Evolutionary conservation across 2,797 vertebrate genomes (phyloP).

Genomic region (Tolypeutes matacus): DNA sequence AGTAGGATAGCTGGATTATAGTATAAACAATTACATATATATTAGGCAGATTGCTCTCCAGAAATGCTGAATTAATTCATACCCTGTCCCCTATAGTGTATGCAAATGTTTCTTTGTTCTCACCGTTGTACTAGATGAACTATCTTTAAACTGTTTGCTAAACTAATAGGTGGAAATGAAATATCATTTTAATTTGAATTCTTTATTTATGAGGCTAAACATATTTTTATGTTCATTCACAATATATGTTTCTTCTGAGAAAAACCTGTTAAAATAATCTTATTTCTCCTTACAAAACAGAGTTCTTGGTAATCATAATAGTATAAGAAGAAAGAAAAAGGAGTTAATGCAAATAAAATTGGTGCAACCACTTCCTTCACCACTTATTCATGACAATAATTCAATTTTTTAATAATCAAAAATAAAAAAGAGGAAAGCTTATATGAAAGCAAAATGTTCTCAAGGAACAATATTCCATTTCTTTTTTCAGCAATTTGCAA

Average conservation of each 20-base stretch:
- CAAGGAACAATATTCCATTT: no score
- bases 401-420: constrained; percentile 32
- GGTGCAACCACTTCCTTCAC: not conserved
- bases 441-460: constrained; percentile 29
- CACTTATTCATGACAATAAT: constrained; percentile 41
- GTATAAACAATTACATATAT: not conserved
- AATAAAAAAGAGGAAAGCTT: not conserved
- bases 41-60: not conserved
- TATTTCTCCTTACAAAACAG: constrained; percentile 22
- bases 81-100: not conserved
- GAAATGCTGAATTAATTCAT: not conserved
- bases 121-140: not conserved
- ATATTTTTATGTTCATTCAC: not conserved
- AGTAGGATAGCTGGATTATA: no score
- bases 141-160: not conserved
- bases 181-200: not conserved
- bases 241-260: constrained; percentile 34
- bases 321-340: not conserved
- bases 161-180: not conserved
- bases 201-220: not conserved
- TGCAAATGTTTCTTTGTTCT: not conserved
- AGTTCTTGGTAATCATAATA: not conserved
- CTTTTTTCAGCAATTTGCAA: not conserved
- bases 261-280: constrained; percentile 3
- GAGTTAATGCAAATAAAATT: constrained; percentile 42